These are phyloP conservation scores for Burhinus oedicnemus DNA, from an alignment of 2,113 vertebrate species.

Conservation along the genomic window DNA sequence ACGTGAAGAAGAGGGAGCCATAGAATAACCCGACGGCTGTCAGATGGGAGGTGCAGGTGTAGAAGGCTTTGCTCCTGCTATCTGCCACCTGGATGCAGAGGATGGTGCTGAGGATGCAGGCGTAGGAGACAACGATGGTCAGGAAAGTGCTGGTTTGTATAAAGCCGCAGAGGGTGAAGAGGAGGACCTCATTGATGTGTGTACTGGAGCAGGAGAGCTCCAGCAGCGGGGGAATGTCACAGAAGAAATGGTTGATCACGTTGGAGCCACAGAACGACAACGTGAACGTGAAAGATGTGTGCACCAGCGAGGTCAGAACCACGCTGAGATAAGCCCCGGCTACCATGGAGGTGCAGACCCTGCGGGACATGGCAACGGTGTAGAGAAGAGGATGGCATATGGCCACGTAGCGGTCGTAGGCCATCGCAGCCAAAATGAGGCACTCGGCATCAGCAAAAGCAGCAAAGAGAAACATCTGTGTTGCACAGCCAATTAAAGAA, in stretches of 20 bases:
- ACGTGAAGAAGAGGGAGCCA: constrained; percentile 35
- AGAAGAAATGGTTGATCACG: constrained; percentile 54
- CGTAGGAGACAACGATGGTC: constrained; percentile 8
- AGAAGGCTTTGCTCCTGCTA: constrained; percentile 42
- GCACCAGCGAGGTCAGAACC: constrained; percentile 9
- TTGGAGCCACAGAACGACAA: constrained; percentile 37
- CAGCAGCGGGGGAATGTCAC: constrained; percentile 43
- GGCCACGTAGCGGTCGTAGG: constrained; percentile 17
- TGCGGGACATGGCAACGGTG: neutral
- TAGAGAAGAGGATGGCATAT: constrained; percentile 43
- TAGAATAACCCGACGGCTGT: constrained; percentile 12
- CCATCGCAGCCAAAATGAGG: constrained; percentile 52
- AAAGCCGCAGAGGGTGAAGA: constrained; percentile 42
- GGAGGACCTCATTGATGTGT: neutral
- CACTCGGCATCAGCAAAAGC: constrained; percentile 42
- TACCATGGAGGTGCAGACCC: neutral
- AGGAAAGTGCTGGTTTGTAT: constrained; percentile 54
- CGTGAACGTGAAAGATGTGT: neutral
- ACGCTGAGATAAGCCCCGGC: neutral
- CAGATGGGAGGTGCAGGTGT: constrained; percentile 58
- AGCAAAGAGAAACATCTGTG: constrained; percentile 54
- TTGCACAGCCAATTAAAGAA: constrained; percentile 8
- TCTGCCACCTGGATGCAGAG: neutral
- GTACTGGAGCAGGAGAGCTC: constrained; percentile 23
- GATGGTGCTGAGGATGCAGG: constrained; percentile 14